Conservation (phyloP, 1,140 invertebrate genomes). For the Euborellia annulipes region DNA sequence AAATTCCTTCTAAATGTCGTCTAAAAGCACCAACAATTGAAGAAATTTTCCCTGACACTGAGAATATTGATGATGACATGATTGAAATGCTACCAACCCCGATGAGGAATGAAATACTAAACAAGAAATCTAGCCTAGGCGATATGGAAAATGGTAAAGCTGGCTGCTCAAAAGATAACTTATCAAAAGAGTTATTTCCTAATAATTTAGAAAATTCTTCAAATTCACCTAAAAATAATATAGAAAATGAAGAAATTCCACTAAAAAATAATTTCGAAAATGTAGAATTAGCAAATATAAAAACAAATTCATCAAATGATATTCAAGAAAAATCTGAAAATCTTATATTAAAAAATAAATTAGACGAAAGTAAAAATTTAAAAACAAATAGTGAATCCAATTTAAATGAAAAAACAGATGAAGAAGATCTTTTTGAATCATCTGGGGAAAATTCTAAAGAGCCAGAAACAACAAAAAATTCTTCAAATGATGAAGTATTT, state of each 20-base stretch:
- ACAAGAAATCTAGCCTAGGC: too few species aligned
- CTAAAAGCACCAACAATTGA: background rate
- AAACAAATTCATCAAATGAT: background rate
- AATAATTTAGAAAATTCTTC: background rate
- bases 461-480: background rate
- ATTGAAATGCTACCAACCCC: background rate
- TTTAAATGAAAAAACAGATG: conserved; percentile 19
- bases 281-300: background rate
- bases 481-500: conserved; percentile 10
- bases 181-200: background rate
- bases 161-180: background rate
- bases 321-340: background rate
- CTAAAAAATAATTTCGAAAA: background rate
- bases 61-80: background rate
- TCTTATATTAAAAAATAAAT: background rate
- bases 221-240: background rate
- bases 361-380: conserved; percentile 1
- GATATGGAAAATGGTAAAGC: background rate
- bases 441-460: background rate
- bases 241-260: background rate
- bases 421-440: conserved; percentile 1
- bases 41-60: background rate
- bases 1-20: conserved; percentile 8
- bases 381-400: conserved; percentile 20
- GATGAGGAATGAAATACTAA: background rate